These are phyloP conservation scores for Chaetoderma sp. DNA, from an alignment of 2,888 invertebrate genomes.

Conservation along the genomic window DNA sequence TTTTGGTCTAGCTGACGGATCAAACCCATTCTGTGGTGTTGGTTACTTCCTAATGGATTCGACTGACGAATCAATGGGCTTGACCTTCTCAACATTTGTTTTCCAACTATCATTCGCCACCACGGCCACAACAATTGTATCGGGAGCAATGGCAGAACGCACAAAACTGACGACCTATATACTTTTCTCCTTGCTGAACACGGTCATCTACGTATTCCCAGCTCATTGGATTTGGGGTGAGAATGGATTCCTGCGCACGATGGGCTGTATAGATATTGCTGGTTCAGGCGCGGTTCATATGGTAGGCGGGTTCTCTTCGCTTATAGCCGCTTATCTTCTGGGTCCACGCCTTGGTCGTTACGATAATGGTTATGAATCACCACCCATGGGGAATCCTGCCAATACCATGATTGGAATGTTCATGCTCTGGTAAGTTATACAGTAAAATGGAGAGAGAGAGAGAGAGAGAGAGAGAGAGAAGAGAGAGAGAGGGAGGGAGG, in stretches of 20 bases:
- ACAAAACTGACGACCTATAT: slow-evolving; percentile 62
- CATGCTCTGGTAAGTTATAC: slow-evolving; percentile 64
- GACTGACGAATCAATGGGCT: slow-evolving; percentile 43
- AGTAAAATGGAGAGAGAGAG: too few relatives aligned
- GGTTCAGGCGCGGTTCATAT: slow-evolving; percentile 68
- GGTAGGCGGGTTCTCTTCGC: slow-evolving; percentile 62
- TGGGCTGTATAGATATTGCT: slow-evolving; percentile 53
- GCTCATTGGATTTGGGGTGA: slow-evolving; percentile 69
- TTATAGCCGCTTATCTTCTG: slow-evolving; percentile 62
- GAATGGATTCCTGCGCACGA: slow-evolving; percentile 53
- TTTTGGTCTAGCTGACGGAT: slow-evolving; percentile 45
- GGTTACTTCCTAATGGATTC: slow-evolving; percentile 68
- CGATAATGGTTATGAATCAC: slow-evolving; percentile 36
- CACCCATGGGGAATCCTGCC: slow-evolving; percentile 56
- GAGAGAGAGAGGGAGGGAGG: too few relatives aligned
- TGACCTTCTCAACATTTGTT: slow-evolving; percentile 54
- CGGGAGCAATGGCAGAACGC: slow-evolving; percentile 66
- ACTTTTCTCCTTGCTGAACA: slow-evolving; percentile 61
- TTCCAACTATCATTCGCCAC: slow-evolving; percentile 65
- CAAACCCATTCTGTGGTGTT: slow-evolving; percentile 54
- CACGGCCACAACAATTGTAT: slow-evolving; percentile 66
- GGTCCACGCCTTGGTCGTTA: slow-evolving; percentile 59
- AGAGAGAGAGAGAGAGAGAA: too few relatives aligned
- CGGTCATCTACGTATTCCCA: slow-evolving; percentile 65
- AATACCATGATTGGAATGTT: slow-evolving; percentile 64